A percentile compares a stretch with the other conserved stretches of the same genome.
phyloP scores from a whole-genome alignment of 2,797 vertebrate genomes.

The Phylloscopus collybita region DNA sequence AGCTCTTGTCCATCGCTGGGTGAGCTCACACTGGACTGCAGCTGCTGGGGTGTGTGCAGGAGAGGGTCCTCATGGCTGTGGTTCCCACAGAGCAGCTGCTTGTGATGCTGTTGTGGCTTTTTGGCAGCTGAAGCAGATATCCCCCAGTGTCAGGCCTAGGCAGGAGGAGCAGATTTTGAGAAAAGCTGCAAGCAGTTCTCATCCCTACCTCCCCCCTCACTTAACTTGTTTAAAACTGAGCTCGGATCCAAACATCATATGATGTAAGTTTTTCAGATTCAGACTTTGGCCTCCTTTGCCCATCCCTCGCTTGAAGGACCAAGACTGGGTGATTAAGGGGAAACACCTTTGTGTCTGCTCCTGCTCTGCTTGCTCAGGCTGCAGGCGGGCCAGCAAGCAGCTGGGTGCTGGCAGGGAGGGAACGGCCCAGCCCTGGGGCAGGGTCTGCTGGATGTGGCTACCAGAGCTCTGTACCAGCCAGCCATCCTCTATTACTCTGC shows the following conservation, averaged over 20 bases:
- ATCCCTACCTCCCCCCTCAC: background rate
- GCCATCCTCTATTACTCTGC: background rate
- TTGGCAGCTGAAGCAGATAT: background rate
- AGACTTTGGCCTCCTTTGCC: background rate
- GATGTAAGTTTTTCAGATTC: constrained; percentile 7
- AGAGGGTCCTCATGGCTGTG: background rate
- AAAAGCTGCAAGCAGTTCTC: background rate
- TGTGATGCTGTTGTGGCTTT: background rate
- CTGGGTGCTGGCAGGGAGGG: background rate
- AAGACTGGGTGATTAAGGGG: background rate
- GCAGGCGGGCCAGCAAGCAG: background rate
- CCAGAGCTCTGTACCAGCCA: background rate
- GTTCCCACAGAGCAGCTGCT: fast-evolving
- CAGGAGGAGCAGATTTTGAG: background rate
- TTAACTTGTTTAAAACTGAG: background rate
- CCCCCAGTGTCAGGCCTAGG: background rate
- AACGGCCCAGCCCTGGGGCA: background rate
- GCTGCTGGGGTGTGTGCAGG: background rate
- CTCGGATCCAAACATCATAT: background rate
- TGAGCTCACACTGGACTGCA: fast-evolving
- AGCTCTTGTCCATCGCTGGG: fast-evolving
- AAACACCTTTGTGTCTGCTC: constrained; percentile 5
- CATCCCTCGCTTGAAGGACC: constrained; percentile 1
- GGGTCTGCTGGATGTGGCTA: background rate
- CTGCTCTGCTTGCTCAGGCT: background rate